Evolutionary conservation across 2,888 invertebrate species (phyloP).

Genomic region (Rhagonycha fulva): DNA sequence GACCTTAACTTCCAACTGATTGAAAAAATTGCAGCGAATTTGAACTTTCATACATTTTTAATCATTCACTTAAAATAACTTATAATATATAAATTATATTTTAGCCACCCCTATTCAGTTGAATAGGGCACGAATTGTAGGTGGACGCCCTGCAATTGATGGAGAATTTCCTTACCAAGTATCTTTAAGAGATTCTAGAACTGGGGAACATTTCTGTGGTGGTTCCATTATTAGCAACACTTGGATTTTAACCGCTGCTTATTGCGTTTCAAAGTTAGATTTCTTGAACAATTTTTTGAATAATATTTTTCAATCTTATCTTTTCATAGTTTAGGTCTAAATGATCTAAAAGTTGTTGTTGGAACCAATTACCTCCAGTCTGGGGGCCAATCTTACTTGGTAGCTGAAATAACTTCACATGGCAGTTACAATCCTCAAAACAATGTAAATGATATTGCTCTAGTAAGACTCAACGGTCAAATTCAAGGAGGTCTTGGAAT

Average conservation of each 20-base stretch:
- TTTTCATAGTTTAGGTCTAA: neutral
- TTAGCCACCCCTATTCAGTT: neutral
- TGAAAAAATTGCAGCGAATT: too few species aligned
- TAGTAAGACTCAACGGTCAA: neutral
- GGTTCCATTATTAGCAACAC: conserved; percentile 61
- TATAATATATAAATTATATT: neutral
- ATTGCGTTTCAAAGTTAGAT: conserved; percentile 32
- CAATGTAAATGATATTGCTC: conserved; percentile 4
- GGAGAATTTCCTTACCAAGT: conserved; percentile 61
- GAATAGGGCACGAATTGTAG: conserved; percentile 54
- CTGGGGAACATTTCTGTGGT: conserved; percentile 62
- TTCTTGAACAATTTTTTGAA: neutral
- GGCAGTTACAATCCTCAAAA: neutral
- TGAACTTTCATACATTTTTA: too few species aligned
- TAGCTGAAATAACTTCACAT: neutral
- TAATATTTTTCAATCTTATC: neutral
- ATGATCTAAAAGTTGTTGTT: neutral
- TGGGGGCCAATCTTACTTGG: conserved; percentile 26
- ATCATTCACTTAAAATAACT: neutral
- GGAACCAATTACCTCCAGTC: neutral
- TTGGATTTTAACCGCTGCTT: conserved; percentile 45
- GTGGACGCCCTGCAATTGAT: conserved; percentile 58
- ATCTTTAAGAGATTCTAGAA: conserved; percentile 56
- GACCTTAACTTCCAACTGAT: neutral
- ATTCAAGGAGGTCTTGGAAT: neutral